These are phyloP conservation scores for Ptilodon capucinus DNA, from an alignment of 2,888 invertebrate species.

Conservation along the genomic window DNA sequence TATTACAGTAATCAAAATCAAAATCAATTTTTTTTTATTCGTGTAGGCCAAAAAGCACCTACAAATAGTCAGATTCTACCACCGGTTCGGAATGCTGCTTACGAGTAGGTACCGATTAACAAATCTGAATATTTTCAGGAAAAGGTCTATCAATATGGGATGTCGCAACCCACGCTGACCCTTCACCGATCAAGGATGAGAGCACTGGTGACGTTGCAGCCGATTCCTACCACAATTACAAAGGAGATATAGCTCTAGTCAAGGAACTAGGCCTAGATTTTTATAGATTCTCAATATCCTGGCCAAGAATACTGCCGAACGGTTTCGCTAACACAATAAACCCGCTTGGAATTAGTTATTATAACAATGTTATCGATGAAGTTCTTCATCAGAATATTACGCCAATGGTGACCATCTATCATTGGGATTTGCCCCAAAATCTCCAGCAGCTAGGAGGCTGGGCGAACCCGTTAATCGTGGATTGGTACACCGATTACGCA, in stretches of 20 bases:
- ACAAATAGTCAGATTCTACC: too few species aligned
- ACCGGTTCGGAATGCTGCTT: too few species aligned
- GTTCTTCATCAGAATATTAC: slow-evolving; percentile 78
- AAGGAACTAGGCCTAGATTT: slow-evolving; percentile 71
- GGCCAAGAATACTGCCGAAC: slow-evolving; percentile 85
- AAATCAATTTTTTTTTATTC: too few species aligned
- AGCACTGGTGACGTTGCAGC: slow-evolving; percentile 83
- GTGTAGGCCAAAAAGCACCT: too few species aligned
- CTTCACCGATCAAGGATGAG: slow-evolving; percentile 47
- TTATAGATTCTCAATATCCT: slow-evolving; percentile 84
- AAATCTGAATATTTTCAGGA: slow-evolving; percentile 71
- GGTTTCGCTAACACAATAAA: slow-evolving; percentile 80
- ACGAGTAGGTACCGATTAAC: too few species aligned
- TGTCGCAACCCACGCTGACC: slow-evolving; percentile 42
- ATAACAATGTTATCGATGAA: slow-evolving; percentile 83
- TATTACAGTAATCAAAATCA: too few species aligned
- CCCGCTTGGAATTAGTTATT: slow-evolving; percentile 83
- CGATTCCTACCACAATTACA: slow-evolving; percentile 85
- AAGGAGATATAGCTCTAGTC: slow-evolving; percentile 73
- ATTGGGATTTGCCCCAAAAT: slow-evolving; percentile 84
- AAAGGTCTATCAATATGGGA: slow-evolving; percentile 84
- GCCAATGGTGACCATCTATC: slow-evolving; percentile 84
- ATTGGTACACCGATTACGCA: slow-evolving; percentile 82
- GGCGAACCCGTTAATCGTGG: slow-evolving; percentile 76
- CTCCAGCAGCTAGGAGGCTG: slow-evolving; percentile 83